A percentile compares a stretch with the other conserved stretches of the same genome.
Evolutionary conservation across 1,140 invertebrate genomes (phyloP).

Genomic region (Caenorhabditis elegans): DNA sequence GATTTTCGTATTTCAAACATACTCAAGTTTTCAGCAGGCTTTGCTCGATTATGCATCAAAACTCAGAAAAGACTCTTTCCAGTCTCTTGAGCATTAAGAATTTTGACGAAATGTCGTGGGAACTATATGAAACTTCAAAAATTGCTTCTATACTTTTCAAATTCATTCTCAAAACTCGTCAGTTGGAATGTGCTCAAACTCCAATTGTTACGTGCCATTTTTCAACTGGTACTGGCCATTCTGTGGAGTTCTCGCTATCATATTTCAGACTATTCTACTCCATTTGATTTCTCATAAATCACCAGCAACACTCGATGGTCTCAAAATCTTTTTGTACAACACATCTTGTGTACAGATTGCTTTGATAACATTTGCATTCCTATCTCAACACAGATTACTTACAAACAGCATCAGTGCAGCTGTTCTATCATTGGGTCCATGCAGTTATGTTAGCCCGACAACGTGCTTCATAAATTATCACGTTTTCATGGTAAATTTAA

Average conservation of each 20-base stretch:
- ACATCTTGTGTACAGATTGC: background rate
- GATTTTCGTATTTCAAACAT: no score
- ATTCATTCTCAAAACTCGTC: background rate
- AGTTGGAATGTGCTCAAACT: background rate
- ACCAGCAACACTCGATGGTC: background rate
- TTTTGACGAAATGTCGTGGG: constrained; percentile 46
- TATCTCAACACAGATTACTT: background rate
- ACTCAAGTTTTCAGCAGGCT: no score
- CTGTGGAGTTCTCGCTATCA: background rate
- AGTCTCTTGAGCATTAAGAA: constrained; percentile 41
- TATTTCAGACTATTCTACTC: background rate
- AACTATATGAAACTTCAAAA: background rate
- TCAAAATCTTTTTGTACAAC: background rate
- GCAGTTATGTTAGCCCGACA: background rate
- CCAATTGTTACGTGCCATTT: background rate
- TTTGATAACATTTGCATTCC: background rate
- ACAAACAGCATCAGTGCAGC: background rate
- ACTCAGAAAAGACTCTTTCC: no score
- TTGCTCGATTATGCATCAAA: no score
- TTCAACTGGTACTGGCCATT: background rate
- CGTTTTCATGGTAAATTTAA: background rate
- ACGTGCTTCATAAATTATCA: background rate
- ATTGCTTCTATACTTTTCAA: no score
- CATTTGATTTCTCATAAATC: background rate
- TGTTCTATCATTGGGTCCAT: background rate